Evolutionary conservation across 2,113 vertebrate species (phyloP), one percentile per base, ranked within the genome.

Genomic region (Catagonus wagneri): DNA sequence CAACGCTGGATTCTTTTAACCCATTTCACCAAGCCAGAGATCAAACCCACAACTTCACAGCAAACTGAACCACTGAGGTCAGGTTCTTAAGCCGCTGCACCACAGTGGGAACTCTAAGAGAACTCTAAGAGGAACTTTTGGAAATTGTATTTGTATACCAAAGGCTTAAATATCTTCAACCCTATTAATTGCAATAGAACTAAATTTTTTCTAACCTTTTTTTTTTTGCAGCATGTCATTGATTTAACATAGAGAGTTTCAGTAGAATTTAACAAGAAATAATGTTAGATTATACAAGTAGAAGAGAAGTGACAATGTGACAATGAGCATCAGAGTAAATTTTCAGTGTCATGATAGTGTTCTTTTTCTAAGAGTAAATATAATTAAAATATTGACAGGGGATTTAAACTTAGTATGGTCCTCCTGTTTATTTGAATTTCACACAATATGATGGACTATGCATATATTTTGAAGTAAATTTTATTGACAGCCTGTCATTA

Each of bases 181-280:
- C 11, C 3, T 92, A 75, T 83, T 72, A 69, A 72, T 10, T 84
- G 15, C 16, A 83, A 83, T 19, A 39, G 5, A 86, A 90, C 19
- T 32, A 83, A 85, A 12, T 50, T 93, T 23, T 92, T 92, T 83
- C n/a, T 83, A 91, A 89, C 7, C 79, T 60, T 14, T 89, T 72
- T 78, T 58, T 83, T 72, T 78, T 58, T 83, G 17, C 39, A 52
- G 9, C 7, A 44, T 83, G 12, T 36, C 61, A 60, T 17, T 87
- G 34, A 75, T 69, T 95, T 87, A 87, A 85, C 29, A 69, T 29
- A 25, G 78, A 85, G 16, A 11, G 2, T 90, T 50, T 56, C 7
- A 68, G 19, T 50, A 93, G 19, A 63, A 86, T 94, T 92, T 17
- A 52, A 19, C 65, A 80, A 44, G 6, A 90, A n/a, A 1, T 86